These are phyloP conservation scores for Halcyon badia DNA, from an alignment of 2,797 vertebrate species.

Conservation along the genomic window DNA sequence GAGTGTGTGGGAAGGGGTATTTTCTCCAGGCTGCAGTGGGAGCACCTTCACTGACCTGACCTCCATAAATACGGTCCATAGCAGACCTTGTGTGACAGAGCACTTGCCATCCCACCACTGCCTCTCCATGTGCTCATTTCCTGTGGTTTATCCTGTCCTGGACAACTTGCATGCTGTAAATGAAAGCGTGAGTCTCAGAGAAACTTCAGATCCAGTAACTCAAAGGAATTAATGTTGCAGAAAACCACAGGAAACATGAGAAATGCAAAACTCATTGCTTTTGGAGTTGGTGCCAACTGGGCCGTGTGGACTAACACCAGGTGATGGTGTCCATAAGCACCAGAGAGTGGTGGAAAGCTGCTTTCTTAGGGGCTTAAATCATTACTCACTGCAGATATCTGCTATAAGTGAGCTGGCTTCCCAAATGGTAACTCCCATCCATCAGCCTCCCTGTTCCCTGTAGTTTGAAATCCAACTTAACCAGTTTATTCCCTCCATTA, in stretches of 20 bases:
- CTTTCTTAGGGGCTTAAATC: neutral
- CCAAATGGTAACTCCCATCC: neutral
- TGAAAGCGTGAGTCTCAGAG: neutral
- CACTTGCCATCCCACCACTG: neutral
- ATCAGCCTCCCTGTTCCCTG: neutral
- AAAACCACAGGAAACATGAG: neutral
- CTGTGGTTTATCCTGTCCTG: neutral
- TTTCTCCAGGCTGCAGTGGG: neutral
- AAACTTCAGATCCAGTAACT: neutral
- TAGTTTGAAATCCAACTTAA: neutral
- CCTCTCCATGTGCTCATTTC: neutral
- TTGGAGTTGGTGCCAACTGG: neutral
- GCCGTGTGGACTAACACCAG: neutral
- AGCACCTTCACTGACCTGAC: neutral
- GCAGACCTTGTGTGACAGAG: neutral
- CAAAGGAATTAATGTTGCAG: neutral
- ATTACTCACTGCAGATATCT: neutral
- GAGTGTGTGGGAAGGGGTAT: neutral
- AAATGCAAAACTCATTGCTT: neutral
- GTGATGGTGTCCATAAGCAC: rapidly evolving
- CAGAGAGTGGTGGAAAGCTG: neutral
- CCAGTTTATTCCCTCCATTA: neutral
- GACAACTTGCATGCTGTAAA: neutral
- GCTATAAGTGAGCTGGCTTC: neutral
- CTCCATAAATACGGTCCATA: neutral